These are phyloP conservation scores for Thalassarche chlororhynchos DNA, from an alignment of 2,113 vertebrate species.

Conservation along the genomic window DNA sequence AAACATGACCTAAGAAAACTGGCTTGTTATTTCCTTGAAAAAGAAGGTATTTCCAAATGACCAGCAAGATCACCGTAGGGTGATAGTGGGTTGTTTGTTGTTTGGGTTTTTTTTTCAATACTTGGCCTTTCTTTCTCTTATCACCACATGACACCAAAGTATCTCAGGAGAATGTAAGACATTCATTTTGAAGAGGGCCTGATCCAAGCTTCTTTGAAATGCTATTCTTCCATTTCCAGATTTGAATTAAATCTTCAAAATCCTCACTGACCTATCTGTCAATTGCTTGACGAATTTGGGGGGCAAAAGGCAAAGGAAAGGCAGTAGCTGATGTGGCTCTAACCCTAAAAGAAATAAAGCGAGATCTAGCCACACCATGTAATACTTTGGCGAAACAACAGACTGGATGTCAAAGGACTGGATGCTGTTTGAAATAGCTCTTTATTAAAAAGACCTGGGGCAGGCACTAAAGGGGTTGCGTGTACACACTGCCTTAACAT, in stretches of 20 bases:
- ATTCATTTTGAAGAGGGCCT: not conserved
- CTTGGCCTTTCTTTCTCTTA: not conserved
- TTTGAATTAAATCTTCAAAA: not conserved
- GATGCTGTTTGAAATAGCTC: not conserved
- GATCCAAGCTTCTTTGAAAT: not conserved
- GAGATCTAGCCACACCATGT: rapidly evolving
- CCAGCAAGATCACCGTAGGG: not conserved
- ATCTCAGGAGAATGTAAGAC: not conserved
- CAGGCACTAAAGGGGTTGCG: not conserved
- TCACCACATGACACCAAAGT: not conserved
- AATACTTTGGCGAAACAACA: not conserved
- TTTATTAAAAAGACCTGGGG: not conserved
- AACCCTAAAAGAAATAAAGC: not conserved
- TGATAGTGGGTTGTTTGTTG: not conserved
- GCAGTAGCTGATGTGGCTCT: not conserved
- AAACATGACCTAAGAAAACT: not conserved
- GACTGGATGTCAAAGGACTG: not conserved
- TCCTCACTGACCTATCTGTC: not conserved
- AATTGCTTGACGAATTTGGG: not conserved
- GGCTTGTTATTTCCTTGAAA: not conserved
- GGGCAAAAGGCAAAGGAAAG: not conserved
- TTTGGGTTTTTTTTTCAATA: not conserved
- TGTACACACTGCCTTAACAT: not conserved
- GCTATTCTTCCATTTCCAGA: not conserved
- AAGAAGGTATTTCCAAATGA: not conserved